phyloP scores from a whole-genome alignment of 2,888 invertebrate genomes.

The Nomada lathburiana region DNA sequence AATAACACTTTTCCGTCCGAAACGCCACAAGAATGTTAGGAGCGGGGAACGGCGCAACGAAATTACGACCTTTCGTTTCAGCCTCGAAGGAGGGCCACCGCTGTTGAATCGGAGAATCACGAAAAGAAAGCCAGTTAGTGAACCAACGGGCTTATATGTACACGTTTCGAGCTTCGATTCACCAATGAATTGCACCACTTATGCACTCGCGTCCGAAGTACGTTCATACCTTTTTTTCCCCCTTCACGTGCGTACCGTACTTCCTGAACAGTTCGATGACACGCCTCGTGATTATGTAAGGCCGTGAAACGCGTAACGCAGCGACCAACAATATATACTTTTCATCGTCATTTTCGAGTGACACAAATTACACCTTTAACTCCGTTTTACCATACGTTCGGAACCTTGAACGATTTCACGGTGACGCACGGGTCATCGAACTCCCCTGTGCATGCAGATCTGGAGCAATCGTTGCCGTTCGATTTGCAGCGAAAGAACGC shows the following conservation, averaged over 20 bases:
- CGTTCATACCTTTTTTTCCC: not conserved
- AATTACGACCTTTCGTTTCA: slow-evolving; percentile 41
- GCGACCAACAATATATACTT: slow-evolving; percentile 13
- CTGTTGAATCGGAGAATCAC: not conserved
- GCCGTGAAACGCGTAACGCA: slow-evolving; percentile 10
- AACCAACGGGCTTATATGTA: not conserved
- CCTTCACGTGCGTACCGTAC: not conserved
- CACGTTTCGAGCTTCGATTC: not conserved
- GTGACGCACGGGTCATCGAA: not conserved
- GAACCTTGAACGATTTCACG: slow-evolving; percentile 14
- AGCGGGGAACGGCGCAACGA: slow-evolving; percentile 6
- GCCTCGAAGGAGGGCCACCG: not conserved
- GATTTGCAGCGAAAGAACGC: not conserved
- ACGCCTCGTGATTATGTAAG: slow-evolving; percentile 8
- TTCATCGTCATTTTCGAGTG: slow-evolving; percentile 10
- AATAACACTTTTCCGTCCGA: slow-evolving; percentile 73
- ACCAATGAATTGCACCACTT: not conserved
- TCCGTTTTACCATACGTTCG: not conserved
- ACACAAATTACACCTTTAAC: slow-evolving; percentile 19
- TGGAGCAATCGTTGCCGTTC: not conserved
- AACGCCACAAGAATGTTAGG: slow-evolving; percentile 54
- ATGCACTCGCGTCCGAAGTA: not conserved
- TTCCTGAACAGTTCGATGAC: slow-evolving; percentile 20
- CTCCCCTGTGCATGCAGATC: not conserved
- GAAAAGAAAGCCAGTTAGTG: not conserved